A percentile compares a stretch with the other conserved stretches of the same genome.
Evolutionary conservation across 2,113 vertebrate species (phyloP).

Genomic region (Pseudonaja textilis): DNA sequence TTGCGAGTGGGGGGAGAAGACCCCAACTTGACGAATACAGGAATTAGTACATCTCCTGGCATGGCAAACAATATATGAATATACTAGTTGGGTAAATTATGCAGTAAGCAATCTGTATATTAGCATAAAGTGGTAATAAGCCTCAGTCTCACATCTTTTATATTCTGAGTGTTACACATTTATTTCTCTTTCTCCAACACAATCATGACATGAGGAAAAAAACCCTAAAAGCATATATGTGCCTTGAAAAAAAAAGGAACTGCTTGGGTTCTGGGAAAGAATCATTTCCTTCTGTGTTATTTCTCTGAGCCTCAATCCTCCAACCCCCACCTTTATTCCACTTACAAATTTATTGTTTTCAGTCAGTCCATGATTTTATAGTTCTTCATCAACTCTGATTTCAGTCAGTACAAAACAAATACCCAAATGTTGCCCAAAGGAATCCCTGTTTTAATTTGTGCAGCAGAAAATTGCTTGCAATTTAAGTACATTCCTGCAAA

Average conservation of each 20-base stretch:
- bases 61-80: background rate
- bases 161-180: background rate
- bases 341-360: background rate
- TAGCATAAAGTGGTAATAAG: background rate
- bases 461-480: background rate
- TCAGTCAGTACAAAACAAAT: background rate
- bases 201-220: background rate
- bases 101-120: background rate
- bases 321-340: background rate
- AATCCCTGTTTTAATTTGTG: background rate
- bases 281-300: background rate
- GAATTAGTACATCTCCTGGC: background rate
- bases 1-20: too few species aligned
- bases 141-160: background rate
- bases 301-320: background rate
- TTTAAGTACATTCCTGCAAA: background rate
- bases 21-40: too few species aligned
- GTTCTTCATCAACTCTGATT: background rate
- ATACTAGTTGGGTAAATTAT: background rate
- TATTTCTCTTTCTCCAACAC: background rate
- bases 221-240: background rate
- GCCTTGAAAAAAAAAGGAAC: background rate
- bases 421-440: background rate
- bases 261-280: background rate
- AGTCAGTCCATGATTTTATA: background rate